Conservation (phyloP, 2,888 invertebrate genomes). For the Agrilus biguttatus region DNA sequence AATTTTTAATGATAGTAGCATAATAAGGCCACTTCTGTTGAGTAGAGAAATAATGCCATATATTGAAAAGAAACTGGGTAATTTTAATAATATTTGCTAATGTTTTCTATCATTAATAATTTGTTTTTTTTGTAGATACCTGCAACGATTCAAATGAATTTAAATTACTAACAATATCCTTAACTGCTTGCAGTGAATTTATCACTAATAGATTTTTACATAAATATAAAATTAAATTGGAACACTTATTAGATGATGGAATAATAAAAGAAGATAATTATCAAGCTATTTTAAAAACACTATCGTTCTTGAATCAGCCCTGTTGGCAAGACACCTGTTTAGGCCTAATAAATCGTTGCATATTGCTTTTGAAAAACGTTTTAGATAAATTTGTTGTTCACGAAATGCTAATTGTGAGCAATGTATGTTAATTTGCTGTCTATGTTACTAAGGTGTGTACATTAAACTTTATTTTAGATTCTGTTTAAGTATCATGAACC, state of each 20-base stretch:
- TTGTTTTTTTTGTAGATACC: slow-evolving; percentile 19
- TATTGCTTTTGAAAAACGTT: slow-evolving; percentile 26
- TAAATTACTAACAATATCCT: slow-evolving; percentile 32
- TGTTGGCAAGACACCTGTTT: slow-evolving; percentile 31
- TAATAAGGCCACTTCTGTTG: slow-evolving; percentile 26
- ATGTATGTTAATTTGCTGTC: slow-evolving; percentile 6
- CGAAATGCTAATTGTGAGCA: slow-evolving; percentile 28
- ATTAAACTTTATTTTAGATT: slow-evolving; percentile 20
- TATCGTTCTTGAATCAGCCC: slow-evolving; percentile 32
- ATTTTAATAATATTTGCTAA: slow-evolving; percentile 3
- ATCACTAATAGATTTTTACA: slow-evolving; percentile 26
- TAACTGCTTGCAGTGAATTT: slow-evolving; percentile 29
- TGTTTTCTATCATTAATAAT: slow-evolving; percentile 4
- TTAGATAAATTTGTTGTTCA: slow-evolving; percentile 25
- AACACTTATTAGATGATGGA: slow-evolving; percentile 21
- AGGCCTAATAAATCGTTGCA: slow-evolving; percentile 24
- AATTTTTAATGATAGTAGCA: slow-evolving; percentile 25
- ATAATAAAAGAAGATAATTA: slow-evolving; percentile 18
- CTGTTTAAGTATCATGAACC: slow-evolving; percentile 38
- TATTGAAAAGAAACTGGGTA: slow-evolving; percentile 26
- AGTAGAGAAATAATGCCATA: slow-evolving; percentile 28
- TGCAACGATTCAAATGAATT: slow-evolving; percentile 28
- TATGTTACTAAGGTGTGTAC: not conserved
- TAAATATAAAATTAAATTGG: slow-evolving; percentile 26
- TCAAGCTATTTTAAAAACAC: slow-evolving; percentile 20